Evolutionary conservation across 2,888 invertebrate species (phyloP).

Genomic region (Caradrina clavipalpis): DNA sequence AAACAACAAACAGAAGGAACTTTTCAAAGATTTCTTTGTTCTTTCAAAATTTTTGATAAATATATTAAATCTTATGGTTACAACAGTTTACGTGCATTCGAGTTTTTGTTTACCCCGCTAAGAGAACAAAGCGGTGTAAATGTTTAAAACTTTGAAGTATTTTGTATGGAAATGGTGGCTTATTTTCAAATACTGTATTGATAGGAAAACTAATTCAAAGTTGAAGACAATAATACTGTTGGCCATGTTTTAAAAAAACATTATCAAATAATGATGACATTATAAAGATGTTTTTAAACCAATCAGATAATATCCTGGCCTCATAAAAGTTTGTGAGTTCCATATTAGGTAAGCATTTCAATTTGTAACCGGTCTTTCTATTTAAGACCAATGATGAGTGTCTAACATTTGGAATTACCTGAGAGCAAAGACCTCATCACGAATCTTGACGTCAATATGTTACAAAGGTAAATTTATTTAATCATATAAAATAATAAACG

Average conservation of each 20-base stretch:
- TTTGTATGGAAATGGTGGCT: constrained; percentile 36
- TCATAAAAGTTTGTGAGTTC: neutral
- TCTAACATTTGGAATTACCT: neutral
- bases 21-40: constrained; percentile 34
- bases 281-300: neutral
- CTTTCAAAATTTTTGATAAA: constrained; percentile 9
- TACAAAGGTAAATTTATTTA: neutral
- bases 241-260: constrained; percentile 2
- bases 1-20: constrained; percentile 21
- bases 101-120: constrained; percentile 29
- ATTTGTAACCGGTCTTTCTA: constrained; percentile 4
- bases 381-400: neutral
- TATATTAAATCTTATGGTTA: constrained; percentile 25
- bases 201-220: constrained; percentile 5
- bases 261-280: neutral
- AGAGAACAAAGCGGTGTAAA: constrained; percentile 37
- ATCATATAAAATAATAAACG: neutral
- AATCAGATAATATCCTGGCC: neutral
- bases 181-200: constrained; percentile 35
- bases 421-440: neutral
- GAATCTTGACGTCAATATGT: neutral
- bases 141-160: constrained; percentile 32
- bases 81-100: constrained; percentile 26
- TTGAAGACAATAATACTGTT: constrained; percentile 1
- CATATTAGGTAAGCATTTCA: neutral